Percentiles rank a stretch among this genome's conserved stretches.
Conservation (phyloP, 2,113 vertebrate species). For the Otis tarda region DNA sequence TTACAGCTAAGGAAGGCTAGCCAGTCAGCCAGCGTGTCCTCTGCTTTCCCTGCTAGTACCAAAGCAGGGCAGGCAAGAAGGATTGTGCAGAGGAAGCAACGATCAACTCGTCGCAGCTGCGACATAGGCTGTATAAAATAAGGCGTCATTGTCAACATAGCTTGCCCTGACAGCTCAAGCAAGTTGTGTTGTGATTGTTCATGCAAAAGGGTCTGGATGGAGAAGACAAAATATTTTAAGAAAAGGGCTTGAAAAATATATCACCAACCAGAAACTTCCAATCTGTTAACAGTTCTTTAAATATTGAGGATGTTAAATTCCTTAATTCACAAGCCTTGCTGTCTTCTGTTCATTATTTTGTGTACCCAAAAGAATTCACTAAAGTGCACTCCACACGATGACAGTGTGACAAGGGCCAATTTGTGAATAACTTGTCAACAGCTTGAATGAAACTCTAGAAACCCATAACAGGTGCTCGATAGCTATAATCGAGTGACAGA, state of each 20-base stretch:
- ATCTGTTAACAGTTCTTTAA: conserved; percentile 27
- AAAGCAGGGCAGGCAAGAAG: not conserved
- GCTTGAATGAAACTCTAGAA: conserved; percentile 74
- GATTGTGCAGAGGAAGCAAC: not conserved
- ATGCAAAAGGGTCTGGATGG: not conserved
- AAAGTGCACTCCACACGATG: conserved; percentile 67
- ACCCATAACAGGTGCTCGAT: conserved; percentile 74
- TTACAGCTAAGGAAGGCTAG: not conserved
- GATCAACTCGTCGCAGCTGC: conserved; percentile 33
- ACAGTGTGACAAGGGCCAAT: conserved; percentile 72
- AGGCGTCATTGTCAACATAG: not conserved
- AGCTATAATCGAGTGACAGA: conserved; percentile 74
- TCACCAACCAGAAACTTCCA: conserved; percentile 29
- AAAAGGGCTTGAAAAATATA: conserved; percentile 10
- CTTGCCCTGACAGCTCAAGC: conserved; percentile 24
- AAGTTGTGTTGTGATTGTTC: conserved; percentile 27
- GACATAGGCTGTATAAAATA: not conserved
- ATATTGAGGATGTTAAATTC: conserved; percentile 8
- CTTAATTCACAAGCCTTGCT: conserved; percentile 51
- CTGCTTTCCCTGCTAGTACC: not conserved
- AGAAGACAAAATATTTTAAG: conserved; percentile 57
- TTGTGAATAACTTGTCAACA: conserved; percentile 76
- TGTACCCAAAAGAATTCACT: conserved; percentile 72
- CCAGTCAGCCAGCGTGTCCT: not conserved
- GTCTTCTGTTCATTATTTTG: conserved; percentile 70